phyloP scores from a whole-genome alignment of 2,797 vertebrate species.

The Acanthurus leucopareius region DNA sequence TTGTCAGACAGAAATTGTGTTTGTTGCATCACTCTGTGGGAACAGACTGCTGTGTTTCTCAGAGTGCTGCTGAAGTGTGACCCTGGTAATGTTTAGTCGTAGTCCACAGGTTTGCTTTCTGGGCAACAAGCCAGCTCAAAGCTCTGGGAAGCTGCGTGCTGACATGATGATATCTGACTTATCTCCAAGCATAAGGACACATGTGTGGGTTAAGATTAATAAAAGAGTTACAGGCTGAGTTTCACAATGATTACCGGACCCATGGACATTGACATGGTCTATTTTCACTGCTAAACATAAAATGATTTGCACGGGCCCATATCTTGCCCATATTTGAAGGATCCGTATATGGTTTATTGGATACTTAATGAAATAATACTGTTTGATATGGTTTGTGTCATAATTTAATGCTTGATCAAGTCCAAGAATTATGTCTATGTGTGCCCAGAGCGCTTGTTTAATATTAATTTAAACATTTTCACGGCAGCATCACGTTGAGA shows the following conservation, averaged over 20 bases:
- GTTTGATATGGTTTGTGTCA: not conserved
- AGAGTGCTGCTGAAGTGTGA: conserved; percentile 16
- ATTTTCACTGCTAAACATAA: not conserved
- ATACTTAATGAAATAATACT: too few relatives aligned
- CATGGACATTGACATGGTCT: conserved; percentile 10
- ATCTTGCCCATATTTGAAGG: not conserved
- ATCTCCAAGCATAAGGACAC: conserved; percentile 22
- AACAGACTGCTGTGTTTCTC: conserved; percentile 23
- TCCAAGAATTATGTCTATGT: conserved; percentile 8
- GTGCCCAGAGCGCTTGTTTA: not conserved
- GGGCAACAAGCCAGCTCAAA: conserved; percentile 53
- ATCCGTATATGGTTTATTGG: not conserved
- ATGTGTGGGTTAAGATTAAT: conserved; percentile 35
- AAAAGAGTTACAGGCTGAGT: conserved; percentile 15
- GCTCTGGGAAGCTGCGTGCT: conserved; percentile 52
- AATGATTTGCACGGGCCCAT: not conserved
- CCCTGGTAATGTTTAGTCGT: conserved; percentile 45
- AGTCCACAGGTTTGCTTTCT: conserved; percentile 50
- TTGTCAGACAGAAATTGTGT: not conserved
- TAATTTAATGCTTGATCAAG: not conserved
- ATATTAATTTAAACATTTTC: not conserved
- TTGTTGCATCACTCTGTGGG: conserved; percentile 1
- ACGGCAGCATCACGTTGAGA: not conserved
- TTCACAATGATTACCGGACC: conserved; percentile 1
- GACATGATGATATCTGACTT: conserved; percentile 60